A percentile compares a stretch with the other conserved stretches of the same genome.
Evolutionary conservation across 2,797 vertebrate species (phyloP).

Genomic region (Enteromius treurensis): DNA sequence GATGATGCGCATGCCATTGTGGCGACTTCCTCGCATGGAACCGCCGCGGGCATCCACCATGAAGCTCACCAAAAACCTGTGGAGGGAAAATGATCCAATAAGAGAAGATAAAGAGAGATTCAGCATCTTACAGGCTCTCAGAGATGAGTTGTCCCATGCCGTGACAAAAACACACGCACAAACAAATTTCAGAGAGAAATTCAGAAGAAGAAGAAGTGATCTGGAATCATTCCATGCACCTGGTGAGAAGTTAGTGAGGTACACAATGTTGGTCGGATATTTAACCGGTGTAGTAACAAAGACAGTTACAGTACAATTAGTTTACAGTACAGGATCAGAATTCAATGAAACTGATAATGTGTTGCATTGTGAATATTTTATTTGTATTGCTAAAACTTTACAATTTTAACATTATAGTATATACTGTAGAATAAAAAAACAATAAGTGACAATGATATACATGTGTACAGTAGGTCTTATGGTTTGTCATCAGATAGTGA

Average conservation of each 20-base stretch:
- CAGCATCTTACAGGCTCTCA: constrained; percentile 18
- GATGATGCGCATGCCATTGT: constrained; percentile 98
- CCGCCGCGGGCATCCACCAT: constrained; percentile 98
- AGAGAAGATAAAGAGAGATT: constrained; percentile 22
- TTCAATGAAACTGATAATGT: constrained; percentile 9
- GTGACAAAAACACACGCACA: constrained; percentile 67
- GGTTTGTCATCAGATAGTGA: neutral
- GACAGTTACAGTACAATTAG: constrained; percentile 8
- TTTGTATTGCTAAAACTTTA: neutral
- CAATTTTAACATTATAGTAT: neutral
- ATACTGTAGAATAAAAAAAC: neutral
- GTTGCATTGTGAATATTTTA: neutral
- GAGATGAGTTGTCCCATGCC: constrained; percentile 71
- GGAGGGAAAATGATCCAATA: neutral
- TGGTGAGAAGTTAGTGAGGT: constrained; percentile 62
- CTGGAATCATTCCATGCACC: constrained; percentile 46
- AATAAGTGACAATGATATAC: neutral
- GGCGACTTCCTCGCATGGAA: constrained; percentile 97
- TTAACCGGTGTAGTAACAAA: neutral
- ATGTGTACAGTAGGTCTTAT: neutral
- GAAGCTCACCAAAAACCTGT: constrained; percentile 98
- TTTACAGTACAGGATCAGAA: neutral
- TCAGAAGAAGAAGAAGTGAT: constrained; percentile 36
- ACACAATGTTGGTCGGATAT: constrained; percentile 15
- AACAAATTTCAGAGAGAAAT: constrained; percentile 23